phyloP scores from a whole-genome alignment of 1,140 invertebrate genomes.

The Hyles vespertilio region DNA sequence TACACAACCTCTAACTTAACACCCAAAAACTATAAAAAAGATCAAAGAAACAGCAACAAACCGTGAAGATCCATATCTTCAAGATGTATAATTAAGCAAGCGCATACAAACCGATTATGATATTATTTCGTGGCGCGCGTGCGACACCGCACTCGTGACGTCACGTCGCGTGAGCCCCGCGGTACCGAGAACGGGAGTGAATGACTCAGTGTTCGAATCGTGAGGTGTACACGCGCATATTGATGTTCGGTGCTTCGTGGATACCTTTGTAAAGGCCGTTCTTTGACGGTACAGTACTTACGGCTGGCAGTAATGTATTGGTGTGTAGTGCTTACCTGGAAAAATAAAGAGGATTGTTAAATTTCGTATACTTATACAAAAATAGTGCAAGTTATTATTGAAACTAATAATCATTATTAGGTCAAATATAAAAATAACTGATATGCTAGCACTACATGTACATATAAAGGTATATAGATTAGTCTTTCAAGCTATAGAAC shows the following conservation, averaged over 20 bases:
- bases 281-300: slow-evolving; percentile 7
- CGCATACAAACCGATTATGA: slow-evolving; percentile 44
- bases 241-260: slow-evolving; percentile 45
- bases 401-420: neutral
- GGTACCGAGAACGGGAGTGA: slow-evolving; percentile 51
- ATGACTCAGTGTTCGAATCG: slow-evolving; percentile 57
- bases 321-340: neutral
- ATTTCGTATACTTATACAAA: slow-evolving; percentile 1
- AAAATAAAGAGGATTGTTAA: neutral
- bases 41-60: too few species aligned
- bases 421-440: neutral
- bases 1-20: too few species aligned
- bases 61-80: too few species aligned
- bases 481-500: too few species aligned
- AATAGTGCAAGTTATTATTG: neutral
- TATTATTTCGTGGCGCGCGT: slow-evolving; percentile 54
- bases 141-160: slow-evolving; percentile 65
- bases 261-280: slow-evolving; percentile 37
- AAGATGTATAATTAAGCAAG: slow-evolving; percentile 33
- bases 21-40: too few species aligned
- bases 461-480: too few species aligned
- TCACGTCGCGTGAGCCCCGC: slow-evolving; percentile 59
- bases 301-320: too few species aligned
- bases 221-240: slow-evolving; percentile 64
- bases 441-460: too few species aligned